Percentiles rank a stretch among this genome's conserved stretches.
phyloP scores from a whole-genome alignment of 2,888 invertebrate species.

The Scaptomyza polygonia region DNA sequence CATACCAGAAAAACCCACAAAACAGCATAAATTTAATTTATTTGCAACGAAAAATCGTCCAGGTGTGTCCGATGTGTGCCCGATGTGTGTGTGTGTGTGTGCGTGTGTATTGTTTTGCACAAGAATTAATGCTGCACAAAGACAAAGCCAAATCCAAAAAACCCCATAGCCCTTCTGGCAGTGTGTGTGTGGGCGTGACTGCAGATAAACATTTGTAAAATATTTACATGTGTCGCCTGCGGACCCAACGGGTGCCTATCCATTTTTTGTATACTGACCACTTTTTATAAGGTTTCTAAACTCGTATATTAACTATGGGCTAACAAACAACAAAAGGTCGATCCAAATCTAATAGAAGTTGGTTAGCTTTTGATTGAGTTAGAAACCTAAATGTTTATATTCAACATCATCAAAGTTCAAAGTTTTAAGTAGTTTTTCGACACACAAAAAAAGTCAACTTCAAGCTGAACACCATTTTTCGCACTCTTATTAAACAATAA shows the following conservation, averaged over 20 bases:
- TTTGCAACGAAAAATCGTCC: slow-evolving; percentile 52
- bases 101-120: slow-evolving; percentile 35
- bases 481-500: neutral
- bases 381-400: neutral
- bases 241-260: slow-evolving; percentile 1
- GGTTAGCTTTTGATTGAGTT: neutral
- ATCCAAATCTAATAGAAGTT: neutral
- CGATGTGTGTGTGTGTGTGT: slow-evolving; percentile 7
- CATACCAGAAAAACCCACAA: slow-evolving; percentile 43
- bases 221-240: slow-evolving; percentile 51
- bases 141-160: slow-evolving; percentile 44
- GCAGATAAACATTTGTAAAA: slow-evolving; percentile 69
- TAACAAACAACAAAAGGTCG: neutral
- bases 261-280: neutral
- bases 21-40: slow-evolving; percentile 75
- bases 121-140: slow-evolving; percentile 53
- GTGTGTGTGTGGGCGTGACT: slow-evolving; percentile 36
- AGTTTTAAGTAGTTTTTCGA: neutral
- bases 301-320: neutral
- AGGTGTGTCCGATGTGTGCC: slow-evolving; percentile 39
- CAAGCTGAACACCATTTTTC: neutral
- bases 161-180: slow-evolving; percentile 3
- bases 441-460: neutral
- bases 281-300: slow-evolving; percentile 1
- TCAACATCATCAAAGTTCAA: neutral